These are phyloP conservation scores for Nudaria mundana DNA, from an alignment of 2,888 invertebrate species.

Conservation along the genomic window DNA sequence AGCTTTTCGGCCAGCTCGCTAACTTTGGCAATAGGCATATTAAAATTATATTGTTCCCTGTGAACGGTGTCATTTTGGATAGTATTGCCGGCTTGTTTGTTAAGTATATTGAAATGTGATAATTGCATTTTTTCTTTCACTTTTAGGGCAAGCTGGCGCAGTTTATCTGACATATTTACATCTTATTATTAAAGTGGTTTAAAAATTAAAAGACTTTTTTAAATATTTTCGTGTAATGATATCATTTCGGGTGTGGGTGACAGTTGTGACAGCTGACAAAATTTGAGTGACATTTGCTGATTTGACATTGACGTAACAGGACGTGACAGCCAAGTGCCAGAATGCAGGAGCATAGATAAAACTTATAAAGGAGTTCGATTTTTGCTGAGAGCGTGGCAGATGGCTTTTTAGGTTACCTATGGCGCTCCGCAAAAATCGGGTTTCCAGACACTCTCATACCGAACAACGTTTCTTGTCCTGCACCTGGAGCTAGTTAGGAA, in stretches of 20 bases:
- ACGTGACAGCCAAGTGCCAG: no score
- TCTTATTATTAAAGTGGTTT: constrained; percentile 42
- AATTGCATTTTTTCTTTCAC: constrained; percentile 62
- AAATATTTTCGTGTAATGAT: constrained; percentile 35
- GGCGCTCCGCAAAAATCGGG: no score
- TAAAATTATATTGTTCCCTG: constrained; percentile 18
- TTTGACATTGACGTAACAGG: constrained; percentile 2
- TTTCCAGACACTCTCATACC: no score
- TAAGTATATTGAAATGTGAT: constrained; percentile 34
- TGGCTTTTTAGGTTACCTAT: no score
- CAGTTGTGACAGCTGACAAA: constrained; percentile 6
- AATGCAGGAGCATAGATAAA: no score
- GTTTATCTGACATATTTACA: constrained; percentile 70
- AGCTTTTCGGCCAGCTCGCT: constrained; percentile 65
- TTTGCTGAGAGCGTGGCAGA: no score
- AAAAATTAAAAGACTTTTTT: constrained; percentile 25
- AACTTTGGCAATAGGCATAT: constrained; percentile 57
- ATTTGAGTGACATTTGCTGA: background rate
- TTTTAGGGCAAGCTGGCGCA: constrained; percentile 61
- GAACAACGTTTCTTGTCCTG: no score
- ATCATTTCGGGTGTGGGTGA: constrained; percentile 31
- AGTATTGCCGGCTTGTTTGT: constrained; percentile 11
- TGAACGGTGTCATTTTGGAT: constrained; percentile 40
- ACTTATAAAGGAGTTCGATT: no score
- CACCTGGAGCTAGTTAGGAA: no score